Percentiles rank a stretch among this genome's conserved stretches.
phyloP scores from a whole-genome alignment of 2,797 vertebrate genomes.

The Phylloscopus collybita region DNA sequence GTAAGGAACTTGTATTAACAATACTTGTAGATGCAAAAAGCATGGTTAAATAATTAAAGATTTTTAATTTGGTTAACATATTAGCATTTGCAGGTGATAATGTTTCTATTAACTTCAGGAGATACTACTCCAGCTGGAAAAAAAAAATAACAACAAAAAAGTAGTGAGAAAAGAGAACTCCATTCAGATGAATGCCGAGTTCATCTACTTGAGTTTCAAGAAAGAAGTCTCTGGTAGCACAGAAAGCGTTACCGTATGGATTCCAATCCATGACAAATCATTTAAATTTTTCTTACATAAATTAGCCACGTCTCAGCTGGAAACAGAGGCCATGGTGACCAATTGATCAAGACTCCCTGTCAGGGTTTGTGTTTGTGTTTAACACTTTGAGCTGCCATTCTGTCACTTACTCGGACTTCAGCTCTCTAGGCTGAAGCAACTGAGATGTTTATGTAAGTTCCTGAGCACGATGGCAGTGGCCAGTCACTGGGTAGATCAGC shows the following conservation, averaged over 20 bases:
- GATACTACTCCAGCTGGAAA: neutral
- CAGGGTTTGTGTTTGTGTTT: neutral
- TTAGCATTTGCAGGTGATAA: neutral
- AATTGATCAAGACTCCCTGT: neutral
- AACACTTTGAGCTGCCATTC: neutral
- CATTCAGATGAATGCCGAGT: neutral
- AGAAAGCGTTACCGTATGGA: neutral
- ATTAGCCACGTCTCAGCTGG: neutral
- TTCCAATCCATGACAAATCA: neutral
- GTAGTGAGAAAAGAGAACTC: neutral
- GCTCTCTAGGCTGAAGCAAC: neutral
- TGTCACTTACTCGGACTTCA: neutral
- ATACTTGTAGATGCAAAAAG: neutral
- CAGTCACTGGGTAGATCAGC: neutral
- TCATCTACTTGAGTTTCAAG: neutral
- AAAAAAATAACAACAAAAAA: neutral
- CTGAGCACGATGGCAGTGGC: neutral
- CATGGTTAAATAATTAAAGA: neutral
- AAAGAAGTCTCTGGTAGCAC: neutral
- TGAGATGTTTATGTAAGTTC: neutral
- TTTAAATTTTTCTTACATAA: neutral
- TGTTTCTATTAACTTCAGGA: neutral
- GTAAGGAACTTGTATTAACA: neutral
- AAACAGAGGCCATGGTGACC: neutral
- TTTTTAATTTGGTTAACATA: neutral